These are phyloP conservation scores for Hystrix brachyura DNA, from an alignment of 2,113 vertebrate genomes.

Conservation along the genomic window DNA sequence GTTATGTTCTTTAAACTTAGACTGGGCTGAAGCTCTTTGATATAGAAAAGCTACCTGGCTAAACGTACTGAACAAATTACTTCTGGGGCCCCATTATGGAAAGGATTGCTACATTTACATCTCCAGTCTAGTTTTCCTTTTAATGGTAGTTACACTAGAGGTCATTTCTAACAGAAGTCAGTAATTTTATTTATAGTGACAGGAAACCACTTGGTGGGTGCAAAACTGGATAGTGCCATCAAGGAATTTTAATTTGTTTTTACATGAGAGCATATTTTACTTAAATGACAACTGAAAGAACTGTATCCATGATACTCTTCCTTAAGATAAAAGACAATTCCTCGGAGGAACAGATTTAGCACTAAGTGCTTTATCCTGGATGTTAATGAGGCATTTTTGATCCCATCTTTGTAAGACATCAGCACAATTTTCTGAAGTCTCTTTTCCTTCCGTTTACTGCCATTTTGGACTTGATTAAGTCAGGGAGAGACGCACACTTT, in stretches of 20 bases:
- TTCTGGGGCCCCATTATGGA: not conserved
- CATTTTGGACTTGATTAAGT: not conserved
- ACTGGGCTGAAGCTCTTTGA: not conserved
- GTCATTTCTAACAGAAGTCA: conserved; percentile 7
- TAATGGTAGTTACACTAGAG: not conserved
- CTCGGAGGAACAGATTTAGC: conserved; percentile 47
- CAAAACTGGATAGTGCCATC: not conserved
- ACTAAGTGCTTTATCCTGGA: conserved; percentile 29
- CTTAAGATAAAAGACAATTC: conserved; percentile 55
- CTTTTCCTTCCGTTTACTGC: not conserved
- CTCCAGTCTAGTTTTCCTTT: not conserved
- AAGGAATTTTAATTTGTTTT: conserved; percentile 71
- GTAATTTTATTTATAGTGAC: conserved; percentile 61
- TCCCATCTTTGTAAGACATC: conserved; percentile 55
- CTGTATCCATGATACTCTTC: conserved; percentile 25
- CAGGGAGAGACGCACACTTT: not conserved
- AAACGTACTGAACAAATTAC: conserved; percentile 2
- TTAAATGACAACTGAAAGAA: conserved; percentile 37
- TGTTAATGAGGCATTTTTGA: conserved; percentile 64
- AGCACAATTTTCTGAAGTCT: conserved; percentile 37
- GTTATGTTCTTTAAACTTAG: not conserved
- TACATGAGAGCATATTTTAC: conserved; percentile 56
- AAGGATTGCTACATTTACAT: not conserved
- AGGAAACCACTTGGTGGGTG: not conserved
- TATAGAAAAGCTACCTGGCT: conserved; percentile 14